A percentile compares a stretch with the other conserved stretches of the same genome.
These are phyloP conservation scores for Phengaris alcon DNA, from an alignment of 2,888 invertebrate species.

Conservation along the genomic window DNA sequence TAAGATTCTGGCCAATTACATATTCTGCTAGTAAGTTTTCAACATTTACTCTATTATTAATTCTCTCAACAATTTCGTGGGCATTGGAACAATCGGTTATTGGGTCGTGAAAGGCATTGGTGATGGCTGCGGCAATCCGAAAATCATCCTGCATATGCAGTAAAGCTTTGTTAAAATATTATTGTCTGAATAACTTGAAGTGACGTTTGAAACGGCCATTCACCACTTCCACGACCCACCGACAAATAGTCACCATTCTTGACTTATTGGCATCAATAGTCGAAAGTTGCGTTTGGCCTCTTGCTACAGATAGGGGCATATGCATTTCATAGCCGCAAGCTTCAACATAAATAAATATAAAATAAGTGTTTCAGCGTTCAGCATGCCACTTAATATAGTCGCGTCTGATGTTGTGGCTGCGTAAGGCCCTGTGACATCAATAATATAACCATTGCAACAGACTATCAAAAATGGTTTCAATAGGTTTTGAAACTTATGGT, in stretches of 20 bases:
- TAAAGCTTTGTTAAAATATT: conserved; percentile 30
- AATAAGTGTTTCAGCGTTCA: conserved; percentile 27
- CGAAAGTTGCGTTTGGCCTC: conserved; percentile 1
- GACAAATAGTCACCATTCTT: too few relatives aligned
- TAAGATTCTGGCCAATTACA: conserved; percentile 29
- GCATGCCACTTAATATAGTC: conserved; percentile 31
- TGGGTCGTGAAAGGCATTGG: conserved; percentile 26
- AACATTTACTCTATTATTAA: conserved; percentile 29
- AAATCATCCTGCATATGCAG: conserved; percentile 29
- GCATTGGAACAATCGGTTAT: conserved; percentile 22
- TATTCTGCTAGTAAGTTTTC: conserved; percentile 30
- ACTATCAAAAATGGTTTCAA: too few relatives aligned
- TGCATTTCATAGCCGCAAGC: conserved; percentile 28
- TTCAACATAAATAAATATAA: conserved; percentile 21
- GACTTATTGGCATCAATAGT: too few relatives aligned
- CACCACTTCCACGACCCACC: not conserved
- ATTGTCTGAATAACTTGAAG: conserved; percentile 29
- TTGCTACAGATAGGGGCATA: conserved; percentile 29
- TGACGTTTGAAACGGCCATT: conserved; percentile 27
- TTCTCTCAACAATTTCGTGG: conserved; percentile 30
- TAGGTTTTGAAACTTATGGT: conserved; percentile 36
- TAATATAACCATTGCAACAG: too few relatives aligned
- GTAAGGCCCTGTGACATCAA: too few relatives aligned
- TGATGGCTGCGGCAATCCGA: conserved; percentile 31
- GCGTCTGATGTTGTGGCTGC: too few relatives aligned